These are phyloP conservation scores for Chlorocebus sabaeus DNA, from an alignment of 2,113 vertebrate species.

Conservation along the genomic window DNA sequence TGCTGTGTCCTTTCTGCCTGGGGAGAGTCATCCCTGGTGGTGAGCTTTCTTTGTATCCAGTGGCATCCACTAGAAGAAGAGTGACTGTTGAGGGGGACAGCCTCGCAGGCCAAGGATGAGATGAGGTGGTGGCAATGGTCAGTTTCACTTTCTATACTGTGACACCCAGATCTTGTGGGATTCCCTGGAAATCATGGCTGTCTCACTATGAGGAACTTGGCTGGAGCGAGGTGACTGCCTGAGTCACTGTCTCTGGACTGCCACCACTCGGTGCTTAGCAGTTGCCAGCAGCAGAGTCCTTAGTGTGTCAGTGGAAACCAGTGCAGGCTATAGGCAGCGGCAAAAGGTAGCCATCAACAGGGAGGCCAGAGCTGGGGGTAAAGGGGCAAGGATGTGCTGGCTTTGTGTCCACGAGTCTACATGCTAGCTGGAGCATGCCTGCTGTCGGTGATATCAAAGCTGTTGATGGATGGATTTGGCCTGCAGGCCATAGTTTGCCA, in stretches of 20 bases:
- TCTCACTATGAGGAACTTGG: background rate
- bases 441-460: background rate
- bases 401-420: background rate
- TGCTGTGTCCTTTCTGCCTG: background rate
- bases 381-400: background rate
- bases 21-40: no score
- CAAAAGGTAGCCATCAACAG: background rate
- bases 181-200: no score
- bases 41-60: background rate
- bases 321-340: background rate
- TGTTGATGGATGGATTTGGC: background rate
- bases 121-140: background rate
- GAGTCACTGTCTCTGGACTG: background rate
- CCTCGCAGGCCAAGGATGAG: no score
- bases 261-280: rapidly evolving
- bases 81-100: background rate
- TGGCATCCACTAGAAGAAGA: background rate
- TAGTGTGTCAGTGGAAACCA: background rate
- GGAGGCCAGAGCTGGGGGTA: background rate
- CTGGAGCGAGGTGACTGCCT: background rate
- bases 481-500: background rate
- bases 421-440: background rate
- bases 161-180: background rate
- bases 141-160: background rate
- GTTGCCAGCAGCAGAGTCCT: background rate